Evolutionary conservation across 37 sponge, comb jelly and placozoan genomes (phyloP).

Genomic region (Aplysina aerophoba): DNA sequence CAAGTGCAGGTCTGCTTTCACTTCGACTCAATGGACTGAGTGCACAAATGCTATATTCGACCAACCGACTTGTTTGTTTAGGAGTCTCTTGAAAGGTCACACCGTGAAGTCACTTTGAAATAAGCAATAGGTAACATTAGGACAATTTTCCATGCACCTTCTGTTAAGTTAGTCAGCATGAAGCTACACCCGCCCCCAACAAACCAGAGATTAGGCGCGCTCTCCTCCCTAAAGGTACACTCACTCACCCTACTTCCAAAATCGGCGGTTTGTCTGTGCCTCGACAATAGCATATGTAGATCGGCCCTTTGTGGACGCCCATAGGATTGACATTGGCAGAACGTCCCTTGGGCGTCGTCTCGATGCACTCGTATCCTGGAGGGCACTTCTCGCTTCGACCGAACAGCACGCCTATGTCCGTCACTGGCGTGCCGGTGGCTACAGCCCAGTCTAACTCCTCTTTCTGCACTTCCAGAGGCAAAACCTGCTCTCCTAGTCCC

Average conservation of each 20-base stretch:
- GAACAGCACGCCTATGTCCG: conserved; percentile 65
- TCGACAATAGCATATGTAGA: conserved; percentile 71
- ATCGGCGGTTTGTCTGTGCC: conserved; percentile 73
- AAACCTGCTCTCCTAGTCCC: conserved; percentile 55
- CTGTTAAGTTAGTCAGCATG: too few species aligned
- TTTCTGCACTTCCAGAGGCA: neutral
- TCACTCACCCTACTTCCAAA: conserved; percentile 74
- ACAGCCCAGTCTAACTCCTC: conserved; percentile 33
- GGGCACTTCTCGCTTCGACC: conserved; percentile 66
- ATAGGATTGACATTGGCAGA: conserved; percentile 66
- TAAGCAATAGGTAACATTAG: neutral
- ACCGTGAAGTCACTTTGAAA: too few species aligned
- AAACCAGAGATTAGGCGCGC: neutral
- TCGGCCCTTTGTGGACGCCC: conserved; percentile 16
- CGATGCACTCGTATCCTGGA: conserved; percentile 66
- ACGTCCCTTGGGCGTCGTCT: conserved; percentile 53
- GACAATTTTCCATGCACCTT: neutral
- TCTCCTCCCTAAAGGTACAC: too few species aligned
- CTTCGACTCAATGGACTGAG: too few species aligned
- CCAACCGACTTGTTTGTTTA: too few species aligned
- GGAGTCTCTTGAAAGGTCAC: too few species aligned
- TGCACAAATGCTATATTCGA: too few species aligned
- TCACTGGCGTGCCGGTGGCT: conserved; percentile 58
- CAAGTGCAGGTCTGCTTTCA: too few species aligned
- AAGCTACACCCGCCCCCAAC: too few species aligned